phyloP scores from a whole-genome alignment of 1,140 invertebrate genomes.

The Zelostemma sp. region DNA sequence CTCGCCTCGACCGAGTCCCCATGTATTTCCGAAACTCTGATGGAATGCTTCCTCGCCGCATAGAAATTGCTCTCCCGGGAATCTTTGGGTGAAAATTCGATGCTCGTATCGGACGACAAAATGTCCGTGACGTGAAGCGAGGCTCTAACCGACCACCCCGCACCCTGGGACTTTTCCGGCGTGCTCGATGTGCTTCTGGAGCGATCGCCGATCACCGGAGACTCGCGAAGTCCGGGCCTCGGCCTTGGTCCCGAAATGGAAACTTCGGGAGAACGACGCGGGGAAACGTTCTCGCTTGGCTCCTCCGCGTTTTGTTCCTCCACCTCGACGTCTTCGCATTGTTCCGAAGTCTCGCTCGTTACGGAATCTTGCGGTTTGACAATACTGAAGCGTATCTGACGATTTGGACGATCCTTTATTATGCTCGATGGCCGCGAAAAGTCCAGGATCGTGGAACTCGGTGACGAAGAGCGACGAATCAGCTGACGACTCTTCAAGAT shows the following conservation, averaged over 20 bases:
- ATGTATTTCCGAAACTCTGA: not conserved
- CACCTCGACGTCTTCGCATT: no score
- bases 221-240: not conserved
- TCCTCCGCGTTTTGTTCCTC: no score
- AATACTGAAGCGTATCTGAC: constrained; percentile 45
- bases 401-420: constrained; percentile 17
- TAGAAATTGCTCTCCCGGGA: not conserved
- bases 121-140: constrained; percentile 20
- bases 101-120: constrained; percentile 19
- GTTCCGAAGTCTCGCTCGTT: constrained; percentile 50
- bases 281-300: no score
- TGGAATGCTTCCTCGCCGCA: not conserved
- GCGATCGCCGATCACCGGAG: not conserved
- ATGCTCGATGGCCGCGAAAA: constrained; percentile 4
- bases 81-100: constrained; percentile 8
- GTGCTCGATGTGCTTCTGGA: not conserved
- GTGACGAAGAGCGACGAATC: constrained; percentile 52
- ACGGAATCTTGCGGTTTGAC: constrained; percentile 11
- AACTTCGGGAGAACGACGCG: constrained; percentile 17
- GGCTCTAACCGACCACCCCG: not conserved
- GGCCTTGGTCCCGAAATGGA: not conserved
- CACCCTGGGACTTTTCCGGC: not conserved
- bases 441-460: constrained; percentile 7
- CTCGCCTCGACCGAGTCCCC: not conserved
- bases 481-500: constrained; percentile 65